Percentiles rank a stretch among this genome's conserved stretches.
phyloP scores from a whole-genome alignment of 2,888 invertebrate genomes.

The Parascotia fuliginaria region DNA sequence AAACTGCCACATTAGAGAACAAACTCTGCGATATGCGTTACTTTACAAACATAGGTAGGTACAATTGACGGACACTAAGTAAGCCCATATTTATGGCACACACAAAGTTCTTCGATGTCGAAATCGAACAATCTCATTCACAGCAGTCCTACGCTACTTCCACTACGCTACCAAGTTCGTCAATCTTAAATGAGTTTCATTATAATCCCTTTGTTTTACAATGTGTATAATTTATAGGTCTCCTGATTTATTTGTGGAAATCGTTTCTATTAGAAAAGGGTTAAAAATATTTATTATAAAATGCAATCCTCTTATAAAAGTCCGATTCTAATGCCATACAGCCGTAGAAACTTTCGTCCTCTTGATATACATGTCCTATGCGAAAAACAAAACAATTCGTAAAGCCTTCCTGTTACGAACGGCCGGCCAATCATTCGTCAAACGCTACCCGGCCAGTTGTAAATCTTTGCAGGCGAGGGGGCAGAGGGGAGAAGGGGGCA shows the following conservation, averaged over 20 bases:
- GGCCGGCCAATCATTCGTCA: conserved; percentile 82
- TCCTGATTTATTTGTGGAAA: not conserved
- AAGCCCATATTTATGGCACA: too few species aligned
- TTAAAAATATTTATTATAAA: not conserved
- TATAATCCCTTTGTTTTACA: too few species aligned
- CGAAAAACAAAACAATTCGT: conserved; percentile 66
- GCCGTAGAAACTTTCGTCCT: conserved; percentile 19
- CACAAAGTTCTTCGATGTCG: too few species aligned
- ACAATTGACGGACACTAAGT: too few species aligned
- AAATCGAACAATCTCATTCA: too few species aligned
- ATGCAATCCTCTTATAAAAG: conserved; percentile 1
- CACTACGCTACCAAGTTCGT: too few species aligned
- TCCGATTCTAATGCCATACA: conserved; percentile 5
- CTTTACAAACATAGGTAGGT: too few species aligned
- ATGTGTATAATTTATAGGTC: not conserved
- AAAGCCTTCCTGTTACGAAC: conserved; percentile 63
- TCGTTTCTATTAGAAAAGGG: not conserved
- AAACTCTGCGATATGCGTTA: too few species aligned
- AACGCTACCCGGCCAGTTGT: conserved; percentile 72
- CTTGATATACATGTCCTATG: conserved; percentile 46
- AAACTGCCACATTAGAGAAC: too few species aligned
- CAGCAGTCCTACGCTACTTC: too few species aligned
- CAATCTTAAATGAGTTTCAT: too few species aligned
- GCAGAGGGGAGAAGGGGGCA: conserved; percentile 39
- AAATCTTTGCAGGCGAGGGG: conserved; percentile 69